These are phyloP conservation scores for Pyrgus malvae DNA, from an alignment of 2,888 invertebrate species.

Conservation along the genomic window DNA sequence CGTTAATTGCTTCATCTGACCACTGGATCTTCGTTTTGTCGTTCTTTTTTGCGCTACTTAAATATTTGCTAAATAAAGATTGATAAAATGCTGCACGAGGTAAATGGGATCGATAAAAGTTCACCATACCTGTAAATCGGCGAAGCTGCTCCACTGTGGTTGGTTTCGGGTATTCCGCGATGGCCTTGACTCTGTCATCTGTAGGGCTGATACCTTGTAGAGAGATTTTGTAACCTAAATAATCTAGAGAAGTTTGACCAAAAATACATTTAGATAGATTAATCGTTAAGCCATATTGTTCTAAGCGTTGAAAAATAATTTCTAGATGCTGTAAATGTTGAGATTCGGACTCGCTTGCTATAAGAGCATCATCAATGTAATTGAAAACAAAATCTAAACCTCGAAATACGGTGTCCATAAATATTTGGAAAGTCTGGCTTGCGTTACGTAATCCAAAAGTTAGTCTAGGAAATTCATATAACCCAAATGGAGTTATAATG, in stretches of 20 bases:
- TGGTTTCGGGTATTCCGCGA: neutral
- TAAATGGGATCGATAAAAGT: constrained; percentile 33
- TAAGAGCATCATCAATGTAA: constrained; percentile 12
- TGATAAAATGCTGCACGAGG: constrained; percentile 17
- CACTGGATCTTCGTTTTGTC: neutral
- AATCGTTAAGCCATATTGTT: constrained; percentile 16
- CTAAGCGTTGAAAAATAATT: constrained; percentile 11
- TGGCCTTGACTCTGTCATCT: neutral
- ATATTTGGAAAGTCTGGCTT: constrained; percentile 11
- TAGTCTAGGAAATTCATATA: neutral
- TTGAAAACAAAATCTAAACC: constrained; percentile 22
- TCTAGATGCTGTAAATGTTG: constrained; percentile 15
- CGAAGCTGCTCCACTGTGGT: constrained; percentile 23
- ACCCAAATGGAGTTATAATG: neutral
- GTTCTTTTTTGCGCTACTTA: neutral
- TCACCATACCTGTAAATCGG: constrained; percentile 36
- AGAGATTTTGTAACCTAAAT: constrained; percentile 17
- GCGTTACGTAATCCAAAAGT: constrained; percentile 4
- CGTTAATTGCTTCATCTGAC: neutral
- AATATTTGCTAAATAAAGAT: neutral
- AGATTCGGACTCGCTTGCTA: neutral
- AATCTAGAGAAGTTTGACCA: neutral
- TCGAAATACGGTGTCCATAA: constrained; percentile 16
- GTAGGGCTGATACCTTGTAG: neutral
- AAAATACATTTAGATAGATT: constrained; percentile 22